Base-by-base conservation (phyloP, 1,140 invertebrate species). In the Penaeus japonicus region DNA sequence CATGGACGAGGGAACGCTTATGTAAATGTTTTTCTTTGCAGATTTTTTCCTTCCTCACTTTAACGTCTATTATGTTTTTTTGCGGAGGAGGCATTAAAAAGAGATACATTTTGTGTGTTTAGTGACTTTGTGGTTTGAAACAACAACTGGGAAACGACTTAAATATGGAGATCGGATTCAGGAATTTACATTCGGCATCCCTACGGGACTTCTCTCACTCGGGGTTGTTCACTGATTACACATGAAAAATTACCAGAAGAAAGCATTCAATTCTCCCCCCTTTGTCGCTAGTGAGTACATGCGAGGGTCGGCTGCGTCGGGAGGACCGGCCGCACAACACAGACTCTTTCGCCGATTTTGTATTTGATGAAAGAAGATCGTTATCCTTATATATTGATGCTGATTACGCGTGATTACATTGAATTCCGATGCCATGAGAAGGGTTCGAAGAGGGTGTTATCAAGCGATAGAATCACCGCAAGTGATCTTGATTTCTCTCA, bases 191-290 rank as follows among this genome's bases (percentile, higher is more conserved):
- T 57, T 83, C 80, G 80, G 80, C 86, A 77, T 88, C 80, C 54
- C 86, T 84, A 88, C 86, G 62, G 32, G 65, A 84, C 86, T 77
- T 88, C 53, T 77, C 86, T 88, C 86, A 78, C 80, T 78, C 70
- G 4, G 70, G 55, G 65, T n/a, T 88, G 80, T 84, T 70, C 81
- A 78, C 86, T 88, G 86, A 88, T 88, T 88, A 84, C 86, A 88
- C 86, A 84, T 84, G 79, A 88, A 59, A 83, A 75, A 82, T 73
- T 59, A 75, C 65, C 86, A 62, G 17, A 20, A 30, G 10, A 24
- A 55, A 27, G 85, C 70, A 70, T 12, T 27, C 85, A 24, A 87
- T 30, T 70, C 78, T 53, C 17, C 4, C 35, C 77, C 24, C 57
- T 80, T 30, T 24, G 78, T 12, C 32, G 12, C 12, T 10, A 1